A percentile compares a stretch with the other conserved stretches of the same genome.
Evolutionary conservation across 2,113 vertebrate genomes (phyloP).

Genomic region (Tetrax tetrax): DNA sequence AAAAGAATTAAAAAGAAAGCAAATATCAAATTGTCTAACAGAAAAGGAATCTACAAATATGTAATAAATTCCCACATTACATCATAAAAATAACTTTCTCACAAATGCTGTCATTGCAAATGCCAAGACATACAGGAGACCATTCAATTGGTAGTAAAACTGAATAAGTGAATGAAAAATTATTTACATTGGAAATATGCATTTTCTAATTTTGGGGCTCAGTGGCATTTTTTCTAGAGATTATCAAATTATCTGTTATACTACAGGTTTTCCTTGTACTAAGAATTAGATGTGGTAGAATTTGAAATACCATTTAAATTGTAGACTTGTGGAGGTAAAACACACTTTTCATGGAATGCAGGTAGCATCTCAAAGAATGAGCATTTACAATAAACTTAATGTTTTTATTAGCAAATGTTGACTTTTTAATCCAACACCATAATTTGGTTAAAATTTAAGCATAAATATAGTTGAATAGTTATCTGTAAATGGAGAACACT

Average conservation of each 20-base stretch:
- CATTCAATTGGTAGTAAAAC: background rate
- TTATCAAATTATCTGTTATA: background rate
- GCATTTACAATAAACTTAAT: background rate
- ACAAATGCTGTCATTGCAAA: conserved; percentile 34
- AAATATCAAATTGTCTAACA: conserved; percentile 14
- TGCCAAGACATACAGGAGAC: background rate
- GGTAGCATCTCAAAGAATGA: background rate
- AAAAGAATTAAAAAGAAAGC: conserved; percentile 27
- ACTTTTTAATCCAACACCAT: background rate
- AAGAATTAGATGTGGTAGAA: background rate
- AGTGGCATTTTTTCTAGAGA: background rate
- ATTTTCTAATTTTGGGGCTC: background rate
- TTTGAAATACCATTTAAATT: background rate
- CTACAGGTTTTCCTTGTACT: background rate
- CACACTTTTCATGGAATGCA: background rate
- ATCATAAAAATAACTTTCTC: conserved; percentile 46
- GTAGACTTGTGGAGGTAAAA: background rate
- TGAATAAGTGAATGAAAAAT: background rate
- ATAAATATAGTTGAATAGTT: background rate
- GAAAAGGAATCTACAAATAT: conserved; percentile 41
- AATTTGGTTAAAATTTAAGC: background rate
- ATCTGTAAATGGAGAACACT: background rate
- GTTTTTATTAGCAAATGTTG: background rate
- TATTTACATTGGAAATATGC: background rate
- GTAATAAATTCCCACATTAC: conserved; percentile 46